Conservation (phyloP, 2,888 invertebrate species). For the Coenonympha glycerion region DNA sequence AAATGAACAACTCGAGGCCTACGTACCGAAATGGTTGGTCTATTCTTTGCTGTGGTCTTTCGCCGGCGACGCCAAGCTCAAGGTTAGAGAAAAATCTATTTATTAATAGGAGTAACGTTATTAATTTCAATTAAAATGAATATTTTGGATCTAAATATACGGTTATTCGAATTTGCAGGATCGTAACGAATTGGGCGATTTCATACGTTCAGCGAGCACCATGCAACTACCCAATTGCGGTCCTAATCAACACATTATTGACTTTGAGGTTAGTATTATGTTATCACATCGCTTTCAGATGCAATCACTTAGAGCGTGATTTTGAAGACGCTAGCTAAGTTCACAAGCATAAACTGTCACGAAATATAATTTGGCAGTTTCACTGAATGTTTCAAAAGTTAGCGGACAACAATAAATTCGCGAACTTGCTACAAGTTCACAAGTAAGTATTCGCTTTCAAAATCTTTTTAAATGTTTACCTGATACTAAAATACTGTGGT, state of each 20-base stretch:
- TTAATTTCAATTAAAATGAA: neutral
- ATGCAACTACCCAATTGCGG: constrained; percentile 91
- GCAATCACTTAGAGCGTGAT: no score
- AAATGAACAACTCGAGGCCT: constrained; percentile 93
- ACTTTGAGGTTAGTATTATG: constrained; percentile 83
- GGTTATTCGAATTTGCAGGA: constrained; percentile 42
- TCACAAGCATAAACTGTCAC: no score
- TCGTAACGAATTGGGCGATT: constrained; percentile 96
- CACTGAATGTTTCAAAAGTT: no score
- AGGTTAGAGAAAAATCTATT: constrained; percentile 71
- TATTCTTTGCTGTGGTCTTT: constrained; percentile 98
- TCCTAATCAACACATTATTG: constrained; percentile 89
- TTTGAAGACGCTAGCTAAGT: no score
- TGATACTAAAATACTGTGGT: no score
- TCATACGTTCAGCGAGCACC: constrained; percentile 95
- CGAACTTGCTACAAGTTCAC: no score
- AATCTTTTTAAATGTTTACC: no score
- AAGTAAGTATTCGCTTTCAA: no score
- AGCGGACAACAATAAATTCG: no score
- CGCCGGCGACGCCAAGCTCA: constrained; percentile 97
- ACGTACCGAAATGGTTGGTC: constrained; percentile 94
- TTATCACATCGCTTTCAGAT: neutral
- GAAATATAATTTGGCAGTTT: no score
- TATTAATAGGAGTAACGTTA: constrained; percentile 11
- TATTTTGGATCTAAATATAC: no score